Evolutionary conservation across 2,113 vertebrate genomes (phyloP).

Genomic region (Rhagologus leucostigma): DNA sequence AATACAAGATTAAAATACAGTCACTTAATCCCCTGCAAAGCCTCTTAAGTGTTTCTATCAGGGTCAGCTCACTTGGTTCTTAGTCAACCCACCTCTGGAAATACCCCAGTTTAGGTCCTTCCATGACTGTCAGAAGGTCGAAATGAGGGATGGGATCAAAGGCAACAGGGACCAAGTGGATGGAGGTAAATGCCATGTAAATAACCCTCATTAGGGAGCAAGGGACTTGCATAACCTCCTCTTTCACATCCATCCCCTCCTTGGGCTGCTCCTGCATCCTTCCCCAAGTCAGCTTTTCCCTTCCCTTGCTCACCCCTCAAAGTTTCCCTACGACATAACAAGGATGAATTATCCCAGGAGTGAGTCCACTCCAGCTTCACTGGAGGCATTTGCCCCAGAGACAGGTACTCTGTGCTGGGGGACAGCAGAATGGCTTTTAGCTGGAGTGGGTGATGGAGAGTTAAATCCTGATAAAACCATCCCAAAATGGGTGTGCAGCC

Average conservation of each 20-base stretch:
- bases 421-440: background rate
- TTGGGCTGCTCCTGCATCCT: background rate
- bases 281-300: background rate
- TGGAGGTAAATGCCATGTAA: background rate
- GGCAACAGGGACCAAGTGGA: background rate
- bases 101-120: conserved; percentile 40
- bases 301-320: background rate
- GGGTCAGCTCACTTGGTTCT: conserved; percentile 64
- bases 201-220: background rate
- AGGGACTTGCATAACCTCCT: background rate
- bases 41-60: conserved; percentile 73
- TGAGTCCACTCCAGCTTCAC: background rate
- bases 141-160: background rate
- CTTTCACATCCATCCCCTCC: background rate
- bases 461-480: background rate
- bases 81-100: conserved; percentile 52
- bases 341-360: background rate
- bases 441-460: background rate
- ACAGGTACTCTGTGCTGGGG: background rate
- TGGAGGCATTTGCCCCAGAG: background rate
- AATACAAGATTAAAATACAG: conserved; percentile 70
- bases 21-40: conserved; percentile 72
- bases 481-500: rapidly evolving
- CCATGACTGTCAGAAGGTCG: conserved; percentile 8
- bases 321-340: background rate